These are phyloP conservation scores for Brachionus paranguensis DNA, from an alignment of 1,140 invertebrate species.

Conservation along the genomic window DNA sequence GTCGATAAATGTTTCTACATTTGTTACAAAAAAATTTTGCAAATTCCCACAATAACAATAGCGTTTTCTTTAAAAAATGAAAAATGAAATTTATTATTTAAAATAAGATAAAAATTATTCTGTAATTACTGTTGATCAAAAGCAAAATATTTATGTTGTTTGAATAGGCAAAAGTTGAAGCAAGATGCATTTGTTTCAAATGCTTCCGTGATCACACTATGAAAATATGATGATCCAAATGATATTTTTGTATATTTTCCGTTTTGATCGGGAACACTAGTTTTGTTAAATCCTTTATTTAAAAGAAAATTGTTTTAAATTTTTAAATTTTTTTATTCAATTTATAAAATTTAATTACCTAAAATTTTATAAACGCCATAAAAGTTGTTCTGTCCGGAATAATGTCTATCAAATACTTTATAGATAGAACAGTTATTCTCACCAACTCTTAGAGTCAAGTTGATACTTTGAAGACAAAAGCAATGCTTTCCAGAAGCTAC, in stretches of 20 bases:
- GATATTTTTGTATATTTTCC: neutral
- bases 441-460: neutral
- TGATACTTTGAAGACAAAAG: neutral
- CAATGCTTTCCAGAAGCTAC: neutral
- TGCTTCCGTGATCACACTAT: neutral
- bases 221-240: neutral
- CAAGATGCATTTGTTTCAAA: neutral
- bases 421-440: neutral
- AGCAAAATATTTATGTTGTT: neutral
- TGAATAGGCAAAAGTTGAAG: neutral
- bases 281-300: neutral
- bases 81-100: no score
- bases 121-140: neutral
- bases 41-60: neutral
- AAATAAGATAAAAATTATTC: neutral
- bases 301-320: neutral
- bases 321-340: neutral
- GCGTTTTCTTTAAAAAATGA: neutral
- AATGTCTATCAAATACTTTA: neutral
- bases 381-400: neutral
- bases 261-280: neutral
- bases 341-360: neutral
- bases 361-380: neutral
- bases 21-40: no score
- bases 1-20: no score